Conservation (phyloP, 64 coral and sea anemone species). For the Acropora tenuis region DNA sequence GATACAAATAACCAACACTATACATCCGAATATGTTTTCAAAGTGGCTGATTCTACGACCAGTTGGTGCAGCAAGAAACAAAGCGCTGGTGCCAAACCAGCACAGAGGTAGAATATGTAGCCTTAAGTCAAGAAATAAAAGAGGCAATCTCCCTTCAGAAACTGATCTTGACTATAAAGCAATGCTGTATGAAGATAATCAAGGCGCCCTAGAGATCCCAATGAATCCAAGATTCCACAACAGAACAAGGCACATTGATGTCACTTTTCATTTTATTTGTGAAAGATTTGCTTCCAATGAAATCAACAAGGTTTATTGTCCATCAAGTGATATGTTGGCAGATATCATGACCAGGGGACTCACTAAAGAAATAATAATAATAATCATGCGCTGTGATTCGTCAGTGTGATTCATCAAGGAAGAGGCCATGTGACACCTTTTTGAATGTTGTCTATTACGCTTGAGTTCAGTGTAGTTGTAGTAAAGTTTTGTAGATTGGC, state of each 20-base stretch:
- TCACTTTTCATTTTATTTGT: constrained; percentile 60
- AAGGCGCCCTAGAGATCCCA: constrained; percentile 62
- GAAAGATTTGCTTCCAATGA: constrained; percentile 55
- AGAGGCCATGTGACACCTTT: background rate
- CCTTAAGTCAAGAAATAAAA: constrained; percentile 27
- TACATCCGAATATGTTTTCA: constrained; percentile 9
- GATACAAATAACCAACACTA: constrained; percentile 21
- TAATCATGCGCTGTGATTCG: too few species aligned
- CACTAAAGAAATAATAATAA: background rate
- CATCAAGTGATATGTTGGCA: constrained; percentile 40
- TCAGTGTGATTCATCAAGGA: too few species aligned
- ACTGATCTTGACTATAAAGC: constrained; percentile 18
- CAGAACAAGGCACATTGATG: constrained; percentile 72
- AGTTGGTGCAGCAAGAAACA: too few species aligned
- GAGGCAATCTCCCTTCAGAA: constrained; percentile 8
- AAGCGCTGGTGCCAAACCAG: too few species aligned
- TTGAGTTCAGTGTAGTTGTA: too few species aligned
- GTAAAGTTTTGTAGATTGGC: too few species aligned
- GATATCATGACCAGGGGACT: constrained; percentile 62
- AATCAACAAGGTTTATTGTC: constrained; percentile 51
- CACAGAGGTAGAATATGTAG: constrained; percentile 50
- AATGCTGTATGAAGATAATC: constrained; percentile 58
- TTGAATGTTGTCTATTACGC: too few species aligned
- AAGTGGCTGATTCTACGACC: background rate
- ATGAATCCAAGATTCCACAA: constrained; percentile 72